Evolutionary conservation across 2,113 vertebrate genomes (phyloP).

Genomic region (Nerophis ophidion): DNA sequence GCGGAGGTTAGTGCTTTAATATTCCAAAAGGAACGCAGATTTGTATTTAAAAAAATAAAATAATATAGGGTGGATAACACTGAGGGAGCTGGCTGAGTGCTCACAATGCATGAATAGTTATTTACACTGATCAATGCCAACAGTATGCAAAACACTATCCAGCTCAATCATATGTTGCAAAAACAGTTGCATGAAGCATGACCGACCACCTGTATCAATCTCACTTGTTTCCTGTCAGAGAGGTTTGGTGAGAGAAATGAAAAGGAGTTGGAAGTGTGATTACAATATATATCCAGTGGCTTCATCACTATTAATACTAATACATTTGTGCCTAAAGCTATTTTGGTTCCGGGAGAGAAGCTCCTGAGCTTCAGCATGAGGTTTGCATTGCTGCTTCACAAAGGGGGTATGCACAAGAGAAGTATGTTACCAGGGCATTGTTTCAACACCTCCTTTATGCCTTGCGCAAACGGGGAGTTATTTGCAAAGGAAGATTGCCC

Average conservation of each 20-base stretch:
- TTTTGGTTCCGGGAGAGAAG: constrained; percentile 5
- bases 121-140: constrained; percentile 42
- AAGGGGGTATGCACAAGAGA: constrained; percentile 3
- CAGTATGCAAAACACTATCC: constrained; percentile 21
- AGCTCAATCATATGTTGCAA: constrained; percentile 5
- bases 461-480: constrained; percentile 26
- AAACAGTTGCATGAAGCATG: constrained; percentile 23
- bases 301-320: constrained; percentile 14
- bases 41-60: constrained; percentile 36
- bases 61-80: constrained; percentile 14
- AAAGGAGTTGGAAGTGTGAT: constrained; percentile 5
- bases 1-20: constrained; percentile 32
- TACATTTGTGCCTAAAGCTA: constrained; percentile 4
- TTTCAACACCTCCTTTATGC: constrained; percentile 41
- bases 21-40: constrained; percentile 35
- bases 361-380: constrained; percentile 7
- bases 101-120: constrained; percentile 29
- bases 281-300: constrained; percentile 2
- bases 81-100: not conserved
- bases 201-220: constrained; percentile 34
- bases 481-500: constrained; percentile 46
- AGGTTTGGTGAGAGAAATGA: constrained; percentile 27
- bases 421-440: constrained; percentile 23
- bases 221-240: constrained; percentile 31
- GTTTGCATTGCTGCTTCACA: constrained; percentile 15